These are phyloP conservation scores for Xanthostigma xanthostigma DNA, from an alignment of 2,888 invertebrate species.

Conservation along the genomic window DNA sequence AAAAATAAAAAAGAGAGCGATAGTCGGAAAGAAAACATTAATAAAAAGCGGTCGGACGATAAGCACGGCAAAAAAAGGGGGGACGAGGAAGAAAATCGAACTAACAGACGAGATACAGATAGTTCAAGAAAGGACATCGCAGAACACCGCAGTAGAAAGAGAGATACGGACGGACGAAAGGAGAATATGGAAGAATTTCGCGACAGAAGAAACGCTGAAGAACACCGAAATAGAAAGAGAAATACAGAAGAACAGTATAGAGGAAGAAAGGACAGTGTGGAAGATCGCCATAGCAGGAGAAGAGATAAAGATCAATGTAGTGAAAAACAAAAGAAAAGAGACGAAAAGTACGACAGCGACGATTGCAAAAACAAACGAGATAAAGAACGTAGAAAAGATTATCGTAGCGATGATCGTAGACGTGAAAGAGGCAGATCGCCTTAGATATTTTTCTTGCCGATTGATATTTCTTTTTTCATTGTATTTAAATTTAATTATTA, in stretches of 20 bases:
- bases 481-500: not conserved
- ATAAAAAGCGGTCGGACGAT: slow-evolving; percentile 10
- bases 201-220: slow-evolving; percentile 11
- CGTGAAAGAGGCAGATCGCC: not conserved
- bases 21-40: slow-evolving; percentile 3
- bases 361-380: slow-evolving; percentile 5
- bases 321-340: slow-evolving; percentile 20
- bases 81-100: slow-evolving; percentile 14
- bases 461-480: slow-evolving; percentile 10
- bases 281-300: too few species aligned
- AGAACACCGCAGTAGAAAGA: slow-evolving; percentile 13
- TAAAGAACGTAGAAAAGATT: not conserved
- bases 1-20: slow-evolving; percentile 6
- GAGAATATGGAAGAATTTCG: slow-evolving; percentile 13
- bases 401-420: not conserved
- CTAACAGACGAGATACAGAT: slow-evolving; percentile 11
- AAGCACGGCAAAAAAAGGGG: slow-evolving; percentile 16
- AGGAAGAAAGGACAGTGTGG: slow-evolving; percentile 1
- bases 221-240: slow-evolving; percentile 10
- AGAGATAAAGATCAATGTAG: slow-evolving; percentile 3
- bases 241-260: slow-evolving; percentile 13
- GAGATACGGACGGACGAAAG: slow-evolving; percentile 8
- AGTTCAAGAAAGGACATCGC: slow-evolving; percentile 7
- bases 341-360: slow-evolving; percentile 7
- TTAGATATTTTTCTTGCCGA: too few species aligned